Conservation (phyloP, 2,797 vertebrate species). For the Nyctibius grandis region DNA sequence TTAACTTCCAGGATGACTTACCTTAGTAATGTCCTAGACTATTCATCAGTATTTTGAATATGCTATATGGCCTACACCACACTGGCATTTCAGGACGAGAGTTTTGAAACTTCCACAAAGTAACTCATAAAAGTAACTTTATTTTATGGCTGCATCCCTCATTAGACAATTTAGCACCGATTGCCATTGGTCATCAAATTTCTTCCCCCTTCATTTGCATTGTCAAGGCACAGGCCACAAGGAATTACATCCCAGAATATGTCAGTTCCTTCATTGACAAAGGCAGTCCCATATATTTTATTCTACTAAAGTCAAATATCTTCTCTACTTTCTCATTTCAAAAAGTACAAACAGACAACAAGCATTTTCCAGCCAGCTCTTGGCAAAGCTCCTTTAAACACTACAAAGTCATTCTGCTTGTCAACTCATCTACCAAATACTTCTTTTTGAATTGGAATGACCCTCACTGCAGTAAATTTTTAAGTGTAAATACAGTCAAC, state of each 20-base stretch:
- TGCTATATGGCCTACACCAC: not conserved
- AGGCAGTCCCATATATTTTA: not conserved
- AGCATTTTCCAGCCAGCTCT: not conserved
- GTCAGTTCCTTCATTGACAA: not conserved
- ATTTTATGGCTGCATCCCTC: not conserved
- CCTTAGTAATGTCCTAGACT: not conserved
- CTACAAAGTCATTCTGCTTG: not conserved
- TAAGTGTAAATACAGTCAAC: not conserved
- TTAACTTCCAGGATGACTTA: not conserved
- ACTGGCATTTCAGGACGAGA: not conserved
- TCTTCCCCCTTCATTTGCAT: not conserved
- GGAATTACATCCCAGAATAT: not conserved
- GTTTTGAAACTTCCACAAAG: not conserved
- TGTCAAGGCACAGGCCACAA: not conserved
- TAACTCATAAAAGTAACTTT: not conserved
- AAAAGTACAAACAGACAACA: not conserved
- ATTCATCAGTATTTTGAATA: not conserved
- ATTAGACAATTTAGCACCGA: not conserved
- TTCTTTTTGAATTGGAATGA: slow-evolving; percentile 2
- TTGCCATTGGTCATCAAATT: not conserved
- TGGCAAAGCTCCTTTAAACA: not conserved
- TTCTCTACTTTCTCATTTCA: not conserved
- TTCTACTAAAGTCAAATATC: not conserved
- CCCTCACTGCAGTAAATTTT: not conserved
- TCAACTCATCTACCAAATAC: slow-evolving; percentile 8